phyloP scores from a whole-genome alignment of 2,888 invertebrate species.

The Nasonia oneida region DNA sequence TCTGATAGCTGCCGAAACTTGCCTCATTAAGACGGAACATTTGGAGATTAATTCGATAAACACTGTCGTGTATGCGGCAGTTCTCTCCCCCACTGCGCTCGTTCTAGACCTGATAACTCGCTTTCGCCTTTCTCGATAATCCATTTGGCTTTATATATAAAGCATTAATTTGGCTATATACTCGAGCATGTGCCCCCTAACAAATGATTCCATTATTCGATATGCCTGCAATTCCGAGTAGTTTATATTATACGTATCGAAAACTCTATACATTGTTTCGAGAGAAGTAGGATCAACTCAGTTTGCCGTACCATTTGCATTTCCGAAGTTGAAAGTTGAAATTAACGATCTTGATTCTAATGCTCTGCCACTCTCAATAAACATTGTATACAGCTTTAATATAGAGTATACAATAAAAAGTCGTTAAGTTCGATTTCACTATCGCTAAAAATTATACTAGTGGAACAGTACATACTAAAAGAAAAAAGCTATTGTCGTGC shows the following conservation, averaged over 20 bases:
- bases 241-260: not conserved
- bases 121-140: not conserved
- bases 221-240: not conserved
- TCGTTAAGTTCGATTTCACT: too few relatives aligned
- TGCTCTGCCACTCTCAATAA: too few relatives aligned
- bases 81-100: not conserved
- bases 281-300: not conserved
- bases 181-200: not conserved
- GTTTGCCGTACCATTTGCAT: not conserved
- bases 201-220: not conserved
- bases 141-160: not conserved
- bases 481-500: too few relatives aligned
- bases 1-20: constrained; percentile 26
- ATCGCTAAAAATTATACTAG: too few relatives aligned
- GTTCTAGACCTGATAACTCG: not conserved
- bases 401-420: too few relatives aligned
- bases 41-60: constrained; percentile 28
- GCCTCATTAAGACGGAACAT: constrained; percentile 35
- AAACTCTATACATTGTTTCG: not conserved
- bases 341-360: too few relatives aligned
- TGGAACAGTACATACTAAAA: too few relatives aligned
- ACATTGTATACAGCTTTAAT: too few relatives aligned
- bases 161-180: not conserved
- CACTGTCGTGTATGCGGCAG: not conserved
- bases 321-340: not conserved